These are phyloP conservation scores for Cyphomyrus discorhynchus DNA, from an alignment of 2,113 vertebrate species.

Conservation along the genomic window DNA sequence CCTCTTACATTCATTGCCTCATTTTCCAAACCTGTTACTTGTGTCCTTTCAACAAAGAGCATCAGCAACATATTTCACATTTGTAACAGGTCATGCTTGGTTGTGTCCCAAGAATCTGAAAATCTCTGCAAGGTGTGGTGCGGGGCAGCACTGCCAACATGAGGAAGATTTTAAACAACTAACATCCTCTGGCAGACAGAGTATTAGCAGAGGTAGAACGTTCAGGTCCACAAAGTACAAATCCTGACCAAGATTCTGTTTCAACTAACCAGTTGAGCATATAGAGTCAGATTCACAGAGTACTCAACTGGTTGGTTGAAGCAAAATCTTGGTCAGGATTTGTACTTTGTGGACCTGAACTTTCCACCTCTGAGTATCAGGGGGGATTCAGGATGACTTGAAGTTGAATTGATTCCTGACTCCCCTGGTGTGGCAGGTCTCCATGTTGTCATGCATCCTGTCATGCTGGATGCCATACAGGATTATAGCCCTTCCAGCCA, in stretches of 20 bases:
- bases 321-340: too few relatives aligned
- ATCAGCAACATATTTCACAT: not conserved
- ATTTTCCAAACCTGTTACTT: not conserved
- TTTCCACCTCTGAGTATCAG: not conserved
- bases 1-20: not conserved
- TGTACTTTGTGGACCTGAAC: too few relatives aligned
- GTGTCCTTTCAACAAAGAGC: not conserved
- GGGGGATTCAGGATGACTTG: not conserved
- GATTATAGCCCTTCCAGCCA: constrained; percentile 60
- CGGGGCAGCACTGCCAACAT: not conserved
- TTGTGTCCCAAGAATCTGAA: not conserved
- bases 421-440: not conserved
- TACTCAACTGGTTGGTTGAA: not conserved
- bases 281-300: too few relatives aligned
- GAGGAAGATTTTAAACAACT: not conserved
- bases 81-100: not conserved
- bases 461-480: constrained; percentile 71
- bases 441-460: constrained; percentile 61
- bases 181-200: not conserved
- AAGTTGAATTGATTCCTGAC: not conserved
- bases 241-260: too few relatives aligned
- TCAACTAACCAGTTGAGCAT: too few relatives aligned
- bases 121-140: not conserved
- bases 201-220: too few relatives aligned
- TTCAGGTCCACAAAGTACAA: too few relatives aligned